A percentile compares a stretch with the other conserved stretches of the same genome.
These are phyloP conservation scores for Trachurus trachurus DNA, from an alignment of 2,797 vertebrate genomes.

Conservation along the genomic window DNA sequence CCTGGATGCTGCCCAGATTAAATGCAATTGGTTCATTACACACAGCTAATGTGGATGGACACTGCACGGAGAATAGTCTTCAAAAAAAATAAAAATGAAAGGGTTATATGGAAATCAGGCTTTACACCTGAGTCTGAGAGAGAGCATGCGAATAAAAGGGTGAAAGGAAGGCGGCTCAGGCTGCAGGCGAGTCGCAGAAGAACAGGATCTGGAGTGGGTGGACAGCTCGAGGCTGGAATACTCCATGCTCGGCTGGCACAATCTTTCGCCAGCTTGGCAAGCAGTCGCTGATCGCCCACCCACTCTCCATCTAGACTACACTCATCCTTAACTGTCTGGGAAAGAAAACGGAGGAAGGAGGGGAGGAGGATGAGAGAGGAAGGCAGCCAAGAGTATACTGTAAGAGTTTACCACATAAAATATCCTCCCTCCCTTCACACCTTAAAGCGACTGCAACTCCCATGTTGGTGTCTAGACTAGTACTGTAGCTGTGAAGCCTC, in stretches of 20 bases:
- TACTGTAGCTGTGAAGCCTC: constrained; percentile 11
- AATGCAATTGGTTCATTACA: constrained; percentile 63
- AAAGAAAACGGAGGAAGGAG: constrained; percentile 29
- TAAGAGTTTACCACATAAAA: constrained; percentile 40
- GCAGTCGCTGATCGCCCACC: constrained; percentile 61
- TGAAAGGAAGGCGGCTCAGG: constrained; percentile 25
- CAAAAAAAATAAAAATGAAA: constrained; percentile 3
- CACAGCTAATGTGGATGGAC: constrained; percentile 43
- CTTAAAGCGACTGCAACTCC: constrained; percentile 23
- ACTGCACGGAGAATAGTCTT: constrained; percentile 22
- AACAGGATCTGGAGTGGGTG: constrained; percentile 70
- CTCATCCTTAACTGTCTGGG: constrained; percentile 57
- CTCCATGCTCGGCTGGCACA: constrained; percentile 59
- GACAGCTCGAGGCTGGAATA: constrained; percentile 66
- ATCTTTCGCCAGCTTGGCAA: constrained; percentile 54
- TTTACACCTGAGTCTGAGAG: constrained; percentile 56
- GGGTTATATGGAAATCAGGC: constrained; percentile 41
- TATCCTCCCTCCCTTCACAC: constrained; percentile 31
- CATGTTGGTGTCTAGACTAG: not conserved
- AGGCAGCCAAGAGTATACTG: constrained; percentile 36
- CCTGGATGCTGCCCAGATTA: constrained; percentile 51
- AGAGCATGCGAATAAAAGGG: constrained; percentile 36
- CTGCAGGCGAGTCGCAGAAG: constrained; percentile 54
- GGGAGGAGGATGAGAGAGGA: constrained; percentile 30
- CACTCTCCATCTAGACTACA: constrained; percentile 66